Conservation (phyloP, 2,888 invertebrate genomes). For the Anticlea derivata region DNA sequence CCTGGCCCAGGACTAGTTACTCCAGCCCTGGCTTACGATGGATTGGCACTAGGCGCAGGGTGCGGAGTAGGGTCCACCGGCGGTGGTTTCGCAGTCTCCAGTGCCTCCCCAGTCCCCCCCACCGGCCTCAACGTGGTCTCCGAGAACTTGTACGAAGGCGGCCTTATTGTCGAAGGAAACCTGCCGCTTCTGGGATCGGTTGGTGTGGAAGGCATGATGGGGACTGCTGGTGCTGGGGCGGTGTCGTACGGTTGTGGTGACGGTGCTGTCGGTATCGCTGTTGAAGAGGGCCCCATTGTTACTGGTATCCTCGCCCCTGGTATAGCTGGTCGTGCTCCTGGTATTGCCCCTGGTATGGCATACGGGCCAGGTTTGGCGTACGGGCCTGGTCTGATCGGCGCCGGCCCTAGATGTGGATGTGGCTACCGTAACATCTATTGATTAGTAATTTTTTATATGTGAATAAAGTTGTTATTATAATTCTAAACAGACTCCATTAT, state of each 20-base stretch:
- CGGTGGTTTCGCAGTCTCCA: conserved; percentile 6
- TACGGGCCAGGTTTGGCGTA: conserved; percentile 4
- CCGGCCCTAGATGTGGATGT: conserved; percentile 5
- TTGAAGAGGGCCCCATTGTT: conserved; percentile 34
- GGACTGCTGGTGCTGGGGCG: conserved; percentile 41
- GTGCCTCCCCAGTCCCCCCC: conserved; percentile 36
- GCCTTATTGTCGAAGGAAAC: conserved; percentile 47
- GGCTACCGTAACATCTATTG: conserved; percentile 7
- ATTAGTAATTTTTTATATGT: conserved; percentile 1
- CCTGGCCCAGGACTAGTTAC: not conserved
- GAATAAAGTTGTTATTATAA: conserved; percentile 6
- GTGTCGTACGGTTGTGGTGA: conserved; percentile 44
- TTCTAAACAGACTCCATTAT: no score
- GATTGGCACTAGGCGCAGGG: not conserved
- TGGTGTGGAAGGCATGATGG: conserved; percentile 46
- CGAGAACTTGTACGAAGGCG: conserved; percentile 52
- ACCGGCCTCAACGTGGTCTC: conserved; percentile 49
- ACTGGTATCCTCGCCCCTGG: conserved; percentile 23
- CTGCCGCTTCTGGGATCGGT: conserved; percentile 52
- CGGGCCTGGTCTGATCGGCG: not conserved
- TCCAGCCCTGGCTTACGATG: not conserved
- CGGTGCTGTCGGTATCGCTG: conserved; percentile 31
- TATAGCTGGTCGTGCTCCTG: not conserved
- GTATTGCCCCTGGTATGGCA: not conserved
- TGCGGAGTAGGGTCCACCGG: conserved; percentile 11